A percentile compares a stretch with the other conserved stretches of the same genome.
These are phyloP conservation scores for Drosophila takahashii DNA, from an alignment of 1,140 invertebrate species.

Conservation along the genomic window DNA sequence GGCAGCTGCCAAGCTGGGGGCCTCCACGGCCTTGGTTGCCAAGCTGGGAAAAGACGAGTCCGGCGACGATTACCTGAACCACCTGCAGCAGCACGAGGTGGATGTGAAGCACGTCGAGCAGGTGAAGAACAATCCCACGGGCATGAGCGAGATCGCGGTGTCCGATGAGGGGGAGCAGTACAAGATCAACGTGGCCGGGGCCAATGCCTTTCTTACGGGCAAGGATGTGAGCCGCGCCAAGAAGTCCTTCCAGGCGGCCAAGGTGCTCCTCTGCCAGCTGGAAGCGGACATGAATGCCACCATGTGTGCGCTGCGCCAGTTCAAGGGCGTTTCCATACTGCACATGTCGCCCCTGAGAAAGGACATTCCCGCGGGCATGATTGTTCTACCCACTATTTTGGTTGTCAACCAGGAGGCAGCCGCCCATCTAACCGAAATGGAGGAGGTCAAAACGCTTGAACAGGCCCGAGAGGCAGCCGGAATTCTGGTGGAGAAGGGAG, in stretches of 20 bases:
- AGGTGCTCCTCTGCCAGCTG: conserved; percentile 91
- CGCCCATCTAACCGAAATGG: conserved; percentile 88
- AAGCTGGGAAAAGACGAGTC: conserved; percentile 93
- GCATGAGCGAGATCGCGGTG: conserved; percentile 92
- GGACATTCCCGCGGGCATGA: conserved; percentile 88
- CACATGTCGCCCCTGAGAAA: conserved; percentile 92
- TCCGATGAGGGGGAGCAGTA: conserved; percentile 93
- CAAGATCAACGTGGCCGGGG: conserved; percentile 95
- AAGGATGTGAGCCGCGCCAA: conserved; percentile 86
- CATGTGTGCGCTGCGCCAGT: conserved; percentile 91
- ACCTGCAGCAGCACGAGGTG: conserved; percentile 88
- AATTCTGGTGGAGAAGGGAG: conserved; percentile 88
- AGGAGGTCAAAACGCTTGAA: conserved; percentile 66
- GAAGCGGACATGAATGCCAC: conserved; percentile 92
- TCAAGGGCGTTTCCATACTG: conserved; percentile 90
- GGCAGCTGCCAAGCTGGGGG: conserved; percentile 93
- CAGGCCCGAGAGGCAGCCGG: conserved; percentile 87
- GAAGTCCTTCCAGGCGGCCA: conserved; percentile 32
- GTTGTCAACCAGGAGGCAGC: conserved; percentile 96
- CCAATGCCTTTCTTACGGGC: conserved; percentile 89
- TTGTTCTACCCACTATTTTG: conserved; percentile 90
- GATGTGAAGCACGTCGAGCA: conserved; percentile 86
- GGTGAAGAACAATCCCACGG: conserved; percentile 85
- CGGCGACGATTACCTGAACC: conserved; percentile 87
- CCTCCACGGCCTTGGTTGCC: conserved; percentile 91